Base-by-base conservation (phyloP, 2,113 vertebrate genomes). In the Columba janthina region DNA sequence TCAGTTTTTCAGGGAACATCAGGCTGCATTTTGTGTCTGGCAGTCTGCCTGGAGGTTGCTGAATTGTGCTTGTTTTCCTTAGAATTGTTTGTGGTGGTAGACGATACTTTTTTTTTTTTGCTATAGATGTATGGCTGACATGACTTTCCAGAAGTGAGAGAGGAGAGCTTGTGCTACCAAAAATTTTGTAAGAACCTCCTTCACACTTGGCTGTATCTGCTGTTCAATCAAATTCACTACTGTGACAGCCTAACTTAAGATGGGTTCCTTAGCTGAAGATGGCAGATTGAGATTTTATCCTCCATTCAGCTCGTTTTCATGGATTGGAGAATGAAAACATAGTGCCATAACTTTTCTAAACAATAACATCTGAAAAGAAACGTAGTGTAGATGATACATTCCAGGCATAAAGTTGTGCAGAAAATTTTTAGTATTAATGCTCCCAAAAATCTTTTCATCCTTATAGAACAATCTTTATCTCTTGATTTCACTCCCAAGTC, bases 341-440 rank as follows among this genome's bases (percentile, higher is more conserved):
- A 75, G 13, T 32, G 21, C 40, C 48, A 62, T 14, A 83, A 67
- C 38, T 77, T 96, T 92, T 88, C 57, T 50, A 66, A 76, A 86
- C 85, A 78, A 76, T 73, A 91, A 73, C 14, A 4, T 91, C 53
- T 79, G 66, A 89, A 94, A 66, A 78, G 81, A 70, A 95, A 91
- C 62, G 21, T 54, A 57, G 61, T 34, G 61, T 56, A 65, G 16
- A 21, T 58, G 42, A 58, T 83, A 61, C 28, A 62, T 67, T 88
- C 46, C 42, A 83, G 71, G 21, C 36, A 94, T 58, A 62, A 72
- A 85, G 88, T 10, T 40, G 31, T n/a, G 24, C 36, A 73, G 36
- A 12, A 38, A 79, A 17, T 44, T 4, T 76, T 62, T 48, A 71
- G 10, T 70, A 25, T 40, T 34, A 69, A 36, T 57, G 24, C 2